Conservation (phyloP, 1,140 invertebrate genomes). For the Caenorhabditis tropicalis region DNA sequence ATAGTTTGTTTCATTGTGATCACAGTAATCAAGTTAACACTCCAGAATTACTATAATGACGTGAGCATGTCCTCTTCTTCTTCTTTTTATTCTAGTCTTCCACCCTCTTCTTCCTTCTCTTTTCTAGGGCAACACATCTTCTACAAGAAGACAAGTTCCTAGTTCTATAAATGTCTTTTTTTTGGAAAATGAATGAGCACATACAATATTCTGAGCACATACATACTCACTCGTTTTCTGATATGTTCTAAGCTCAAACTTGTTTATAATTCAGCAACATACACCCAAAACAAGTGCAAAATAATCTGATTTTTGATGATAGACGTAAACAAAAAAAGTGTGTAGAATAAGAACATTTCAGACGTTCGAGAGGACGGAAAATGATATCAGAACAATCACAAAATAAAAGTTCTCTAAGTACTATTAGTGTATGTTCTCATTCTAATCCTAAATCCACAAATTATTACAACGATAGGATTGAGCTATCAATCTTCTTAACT, state of each 20-base stretch:
- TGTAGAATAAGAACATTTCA: not conserved
- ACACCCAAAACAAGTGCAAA: not conserved
- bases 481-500: not conserved
- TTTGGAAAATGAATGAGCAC: constrained; percentile 33
- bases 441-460: not conserved
- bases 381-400: not conserved
- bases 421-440: not conserved
- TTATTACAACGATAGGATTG: not conserved
- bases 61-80: not conserved
- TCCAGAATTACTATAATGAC: constrained; percentile 3
- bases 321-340: not conserved
- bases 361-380: not conserved
- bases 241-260: constrained; percentile 11
- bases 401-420: not conserved
- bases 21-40: not conserved
- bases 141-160: not conserved
- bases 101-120: not conserved
- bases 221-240: not conserved
- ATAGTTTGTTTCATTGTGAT: not conserved
- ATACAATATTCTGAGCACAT: constrained; percentile 40
- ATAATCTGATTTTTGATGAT: not conserved
- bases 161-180: constrained; percentile 26
- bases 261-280: not conserved
- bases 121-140: constrained; percentile 10
- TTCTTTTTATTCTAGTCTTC: not conserved